Evolutionary conservation across 2,113 vertebrate species (phyloP), one percentile per base, ranked within the genome.

Genomic region (Oxygymnocypris stewartii): DNA sequence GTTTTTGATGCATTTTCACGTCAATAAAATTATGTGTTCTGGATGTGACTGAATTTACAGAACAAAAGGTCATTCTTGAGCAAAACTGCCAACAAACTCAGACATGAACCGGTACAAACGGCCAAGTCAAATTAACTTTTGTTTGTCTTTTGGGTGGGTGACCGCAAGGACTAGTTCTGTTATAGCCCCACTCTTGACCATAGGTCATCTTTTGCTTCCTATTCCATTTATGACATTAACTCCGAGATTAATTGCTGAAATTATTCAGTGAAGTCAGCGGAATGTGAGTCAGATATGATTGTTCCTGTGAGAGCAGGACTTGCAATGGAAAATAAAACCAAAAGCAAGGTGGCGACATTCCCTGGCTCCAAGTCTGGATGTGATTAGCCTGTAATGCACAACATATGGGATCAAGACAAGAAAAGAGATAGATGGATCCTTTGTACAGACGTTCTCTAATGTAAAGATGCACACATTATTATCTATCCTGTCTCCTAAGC

Each of bases 81-180:
- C 25, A 25, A 71, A 10, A 71, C 54, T 65, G 73, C 74, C 57
- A 78, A 65, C 74, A 85, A 61, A 78, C 82, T 84, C 75, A 85
- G 74, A 83, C 42, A 47, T 78, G n/a, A 59, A 47, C 51, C 51
- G 7, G n/a, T 14, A 10, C 35, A 49, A 12, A 28, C 8, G 14
- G 69, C 86, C 83, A 87, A 85, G 49, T 75, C 74, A 85, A 85
- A 85, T 82, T 9, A 59, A 76, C 47, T 23, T 71, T 4, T 89
- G 87, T 89, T 88, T 87, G 77, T 84, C 82, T 84, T 88, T 42
- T 75, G 67, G 81, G 84, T 65, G 76, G 84, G 85, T 86, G 76
- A 75, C 75, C 84, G 75, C 61, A 75, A 81, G 84, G 81, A 65
- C 74, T 85, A 47, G 28, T n/a, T 35, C 28, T 79, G 61, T 88